These are phyloP conservation scores for Danio rerio DNA, from an alignment of 2,113 vertebrate genomes.

Conservation along the genomic window GRCz12tu NC_133181.1:31776501-31777000, in stretches of 20 bases:
- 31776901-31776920: too few species aligned
- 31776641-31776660: not conserved
- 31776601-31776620: not conserved
- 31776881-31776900: too few species aligned
- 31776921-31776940: too few species aligned
- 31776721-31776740: slow-evolving; percentile 88
- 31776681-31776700: slow-evolving; percentile 78
- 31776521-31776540: slow-evolving; percentile 7
- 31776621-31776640: slow-evolving; percentile 6
- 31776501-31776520: not conserved
- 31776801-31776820: slow-evolving; percentile 71
- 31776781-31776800: slow-evolving; percentile 96
- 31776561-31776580: slow-evolving; percentile 29
- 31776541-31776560: not conserved
- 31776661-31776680: not conserved
- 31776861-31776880: not conserved
- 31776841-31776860: too few species aligned
- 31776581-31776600: slow-evolving; percentile 26
- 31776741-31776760: slow-evolving; percentile 84
- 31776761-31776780: slow-evolving; percentile 85
- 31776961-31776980: too few species aligned
- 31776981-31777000: too few species aligned
- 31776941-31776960: too few species aligned
- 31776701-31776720: slow-evolving; percentile 90
- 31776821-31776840: slow-evolving; percentile 29